A percentile compares a stretch with the other conserved stretches of the same genome.
phyloP scores from a whole-genome alignment of 35 echinoderm and acorn worm genomes.

The Nesometra sesokonis region DNA sequence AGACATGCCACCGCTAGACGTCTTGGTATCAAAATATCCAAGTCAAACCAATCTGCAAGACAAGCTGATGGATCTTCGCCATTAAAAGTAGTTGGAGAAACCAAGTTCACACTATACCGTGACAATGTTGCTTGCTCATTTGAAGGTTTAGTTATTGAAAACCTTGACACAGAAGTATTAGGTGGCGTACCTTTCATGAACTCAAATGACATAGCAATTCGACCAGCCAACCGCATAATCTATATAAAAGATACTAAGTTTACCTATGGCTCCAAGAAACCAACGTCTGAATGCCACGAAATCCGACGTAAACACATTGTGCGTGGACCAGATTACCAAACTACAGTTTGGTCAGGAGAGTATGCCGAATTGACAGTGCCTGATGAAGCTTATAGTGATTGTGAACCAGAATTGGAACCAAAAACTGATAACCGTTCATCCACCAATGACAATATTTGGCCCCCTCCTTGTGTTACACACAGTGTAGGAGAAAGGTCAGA shows the following conservation, averaged over 20 bases:
- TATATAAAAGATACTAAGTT: not conserved
- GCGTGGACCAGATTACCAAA: not conserved
- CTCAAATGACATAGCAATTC: constrained; percentile 26
- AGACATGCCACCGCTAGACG: constrained; percentile 19
- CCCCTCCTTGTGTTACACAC: not conserved
- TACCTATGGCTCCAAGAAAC: not conserved
- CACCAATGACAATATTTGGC: not conserved
- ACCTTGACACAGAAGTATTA: constrained; percentile 53
- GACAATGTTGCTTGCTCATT: constrained; percentile 21
- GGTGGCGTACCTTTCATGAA: constrained; percentile 51
- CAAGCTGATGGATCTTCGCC: constrained; percentile 75
- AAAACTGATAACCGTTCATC: not conserved
- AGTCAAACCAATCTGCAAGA: constrained; percentile 36
- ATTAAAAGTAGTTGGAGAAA: constrained; percentile 48
- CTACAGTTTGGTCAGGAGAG: constrained; percentile 15
- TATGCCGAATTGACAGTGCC: constrained; percentile 9
- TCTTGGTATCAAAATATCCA: constrained; percentile 6
- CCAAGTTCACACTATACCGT: constrained; percentile 24
- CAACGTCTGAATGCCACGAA: not conserved
- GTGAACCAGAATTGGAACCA: not conserved
- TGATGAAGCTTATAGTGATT: not conserved
- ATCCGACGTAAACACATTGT: not conserved
- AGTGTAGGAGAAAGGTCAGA: not conserved
- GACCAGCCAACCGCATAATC: not conserved
- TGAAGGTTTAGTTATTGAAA: constrained; percentile 50